Evolutionary conservation across 1,140 invertebrate species (phyloP).

Genomic region (Drosophila gunungcola): DNA sequence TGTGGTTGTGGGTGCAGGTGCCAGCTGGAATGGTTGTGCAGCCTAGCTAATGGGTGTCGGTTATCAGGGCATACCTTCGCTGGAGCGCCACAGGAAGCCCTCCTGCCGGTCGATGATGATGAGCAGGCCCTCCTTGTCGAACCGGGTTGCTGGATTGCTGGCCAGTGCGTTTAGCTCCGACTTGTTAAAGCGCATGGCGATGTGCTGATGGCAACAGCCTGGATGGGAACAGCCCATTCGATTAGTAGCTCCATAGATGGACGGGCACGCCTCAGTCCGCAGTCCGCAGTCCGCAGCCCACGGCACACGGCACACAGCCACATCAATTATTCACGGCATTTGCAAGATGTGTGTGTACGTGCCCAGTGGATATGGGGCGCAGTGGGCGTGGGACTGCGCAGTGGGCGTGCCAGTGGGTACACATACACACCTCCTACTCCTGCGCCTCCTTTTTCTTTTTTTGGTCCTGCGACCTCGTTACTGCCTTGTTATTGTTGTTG

Average conservation of each 20-base stretch:
- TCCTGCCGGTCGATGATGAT: constrained; percentile 95
- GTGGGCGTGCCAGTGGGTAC: constrained; percentile 6
- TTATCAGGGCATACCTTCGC: constrained; percentile 89
- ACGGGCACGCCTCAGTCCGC: constrained; percentile 9
- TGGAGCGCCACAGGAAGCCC: constrained; percentile 94
- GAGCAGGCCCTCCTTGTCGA: constrained; percentile 96
- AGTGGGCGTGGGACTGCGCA: constrained; percentile 3
- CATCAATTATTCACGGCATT: constrained; percentile 34
- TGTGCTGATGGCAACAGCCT: constrained; percentile 84
- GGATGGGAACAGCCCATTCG: neutral
- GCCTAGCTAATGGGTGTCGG: neutral
- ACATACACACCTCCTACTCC: constrained; percentile 39
- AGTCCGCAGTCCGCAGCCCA: neutral
- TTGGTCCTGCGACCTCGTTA: constrained; percentile 23
- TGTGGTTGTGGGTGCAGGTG: neutral
- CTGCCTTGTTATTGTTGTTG: constrained; percentile 16
- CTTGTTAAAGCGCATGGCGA: constrained; percentile 95
- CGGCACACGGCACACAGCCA: neutral
- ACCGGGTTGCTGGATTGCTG: constrained; percentile 93
- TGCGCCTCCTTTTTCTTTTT: constrained; percentile 10
- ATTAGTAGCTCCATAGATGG: constrained; percentile 36
- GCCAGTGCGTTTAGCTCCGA: constrained; percentile 94
- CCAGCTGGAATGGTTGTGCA: neutral
- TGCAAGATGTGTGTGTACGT: constrained; percentile 32
- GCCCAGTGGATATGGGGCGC: constrained; percentile 4